Conservation (phyloP, 2,797 vertebrate species). For the Chaenodraco wilsoni region DNA sequence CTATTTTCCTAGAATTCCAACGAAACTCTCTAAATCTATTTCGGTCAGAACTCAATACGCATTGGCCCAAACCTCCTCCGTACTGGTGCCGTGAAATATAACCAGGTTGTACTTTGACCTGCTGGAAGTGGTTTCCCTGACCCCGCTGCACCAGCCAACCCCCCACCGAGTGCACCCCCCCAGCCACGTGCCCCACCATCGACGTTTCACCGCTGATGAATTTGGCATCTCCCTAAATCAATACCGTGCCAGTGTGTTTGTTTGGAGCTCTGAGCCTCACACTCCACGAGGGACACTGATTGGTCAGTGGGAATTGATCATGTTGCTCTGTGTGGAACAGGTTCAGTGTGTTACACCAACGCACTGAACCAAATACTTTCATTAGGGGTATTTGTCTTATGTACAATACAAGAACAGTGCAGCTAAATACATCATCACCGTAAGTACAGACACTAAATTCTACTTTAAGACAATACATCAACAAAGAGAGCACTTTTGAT, state of each 20-base stretch:
- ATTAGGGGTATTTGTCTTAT: constrained; percentile 34
- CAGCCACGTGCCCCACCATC: constrained; percentile 67
- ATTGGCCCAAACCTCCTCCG: too few relatives aligned
- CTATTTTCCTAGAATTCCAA: too few relatives aligned
- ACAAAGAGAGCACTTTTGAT: constrained; percentile 53
- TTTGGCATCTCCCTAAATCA: constrained; percentile 68
- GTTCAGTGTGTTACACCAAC: constrained; percentile 39
- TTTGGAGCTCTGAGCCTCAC: constrained; percentile 44
- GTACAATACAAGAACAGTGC: constrained; percentile 55
- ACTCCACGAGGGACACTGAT: constrained; percentile 39
- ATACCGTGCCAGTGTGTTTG: constrained; percentile 61
- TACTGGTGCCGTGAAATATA: constrained; percentile 11
- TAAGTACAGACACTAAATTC: constrained; percentile 47
- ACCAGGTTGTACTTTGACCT: neutral
- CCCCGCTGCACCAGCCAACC: neutral
- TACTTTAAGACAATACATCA: constrained; percentile 58
- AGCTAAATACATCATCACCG: constrained; percentile 51
- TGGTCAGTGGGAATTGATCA: constrained; percentile 23
- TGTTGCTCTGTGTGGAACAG: constrained; percentile 20
- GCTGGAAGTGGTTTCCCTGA: constrained; percentile 4
- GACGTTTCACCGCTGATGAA: constrained; percentile 69
- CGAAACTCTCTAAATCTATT: too few relatives aligned
- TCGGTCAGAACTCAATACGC: too few relatives aligned
- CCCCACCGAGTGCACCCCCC: constrained; percentile 36
- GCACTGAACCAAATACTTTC: constrained; percentile 33